phyloP scores from a whole-genome alignment of 2,888 invertebrate genomes.

The Hemithea aestivaria region DNA sequence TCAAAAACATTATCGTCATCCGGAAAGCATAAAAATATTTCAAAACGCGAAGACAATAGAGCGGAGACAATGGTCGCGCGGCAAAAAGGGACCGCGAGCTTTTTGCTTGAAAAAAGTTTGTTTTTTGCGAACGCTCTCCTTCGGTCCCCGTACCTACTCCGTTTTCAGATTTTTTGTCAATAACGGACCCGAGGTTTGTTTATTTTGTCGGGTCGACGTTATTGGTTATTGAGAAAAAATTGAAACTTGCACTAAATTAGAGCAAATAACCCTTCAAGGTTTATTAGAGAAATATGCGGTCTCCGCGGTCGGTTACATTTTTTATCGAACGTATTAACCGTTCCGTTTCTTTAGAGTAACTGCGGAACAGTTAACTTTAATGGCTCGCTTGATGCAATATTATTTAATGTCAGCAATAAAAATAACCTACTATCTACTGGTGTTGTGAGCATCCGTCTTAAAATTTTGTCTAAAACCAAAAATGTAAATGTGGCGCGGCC shows the following conservation, averaged over 20 bases:
- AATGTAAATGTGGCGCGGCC: conserved; percentile 16
- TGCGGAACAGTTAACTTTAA: background rate
- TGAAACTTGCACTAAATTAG: conserved; percentile 18
- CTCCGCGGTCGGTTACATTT: too few species aligned
- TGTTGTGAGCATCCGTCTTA: conserved; percentile 5
- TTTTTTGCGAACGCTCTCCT: conserved; percentile 66
- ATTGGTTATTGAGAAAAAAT: conserved; percentile 43
- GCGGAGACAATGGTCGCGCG: conserved; percentile 68
- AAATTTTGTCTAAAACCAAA: conserved; percentile 8
- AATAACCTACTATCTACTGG: background rate
- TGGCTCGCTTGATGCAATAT: background rate
- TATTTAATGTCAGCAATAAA: too few species aligned
- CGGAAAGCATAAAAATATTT: conserved; percentile 77
- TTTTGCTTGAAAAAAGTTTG: conserved; percentile 51
- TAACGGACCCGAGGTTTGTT: conserved; percentile 70
- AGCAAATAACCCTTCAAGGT: conserved; percentile 13
- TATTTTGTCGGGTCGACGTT: conserved; percentile 59
- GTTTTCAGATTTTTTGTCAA: conserved; percentile 52
- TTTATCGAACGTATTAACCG: too few species aligned
- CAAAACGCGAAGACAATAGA: conserved; percentile 74
- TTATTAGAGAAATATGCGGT: background rate
- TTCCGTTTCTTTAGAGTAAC: too few species aligned
- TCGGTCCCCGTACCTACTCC: conserved; percentile 66
- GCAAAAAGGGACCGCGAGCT: conserved; percentile 62
- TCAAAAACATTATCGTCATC: conserved; percentile 73